Percentiles rank a stretch among this genome's conserved stretches.
phyloP scores from a whole-genome alignment of 2,113 vertebrate species.

The Sapayoa aenigma region DNA sequence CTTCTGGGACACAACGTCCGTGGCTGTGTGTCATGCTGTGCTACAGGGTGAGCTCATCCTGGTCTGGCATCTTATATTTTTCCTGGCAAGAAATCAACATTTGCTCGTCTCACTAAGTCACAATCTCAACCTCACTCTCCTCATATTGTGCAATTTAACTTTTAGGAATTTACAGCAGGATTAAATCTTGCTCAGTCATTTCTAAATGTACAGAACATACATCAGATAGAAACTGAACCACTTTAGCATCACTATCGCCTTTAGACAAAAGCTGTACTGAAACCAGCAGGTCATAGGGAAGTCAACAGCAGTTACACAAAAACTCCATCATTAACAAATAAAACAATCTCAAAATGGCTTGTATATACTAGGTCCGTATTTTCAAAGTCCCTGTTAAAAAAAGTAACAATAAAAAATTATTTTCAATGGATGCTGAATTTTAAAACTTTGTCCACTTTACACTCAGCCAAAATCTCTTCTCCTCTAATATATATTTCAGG shows the following conservation, averaged over 20 bases:
- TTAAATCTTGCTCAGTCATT: background rate
- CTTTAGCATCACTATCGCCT: background rate
- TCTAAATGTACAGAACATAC: background rate
- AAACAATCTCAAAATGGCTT: background rate
- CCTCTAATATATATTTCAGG: background rate
- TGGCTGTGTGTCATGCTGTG: background rate
- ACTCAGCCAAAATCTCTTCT: background rate
- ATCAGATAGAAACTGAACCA: background rate
- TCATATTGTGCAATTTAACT: background rate
- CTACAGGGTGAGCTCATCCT: background rate
- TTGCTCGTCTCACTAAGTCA: background rate
- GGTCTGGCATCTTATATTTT: background rate
- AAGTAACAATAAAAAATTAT: background rate
- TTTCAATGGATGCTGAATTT: background rate
- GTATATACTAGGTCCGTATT: background rate
- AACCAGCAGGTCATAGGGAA: background rate
- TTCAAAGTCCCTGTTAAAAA: background rate
- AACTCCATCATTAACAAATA: background rate
- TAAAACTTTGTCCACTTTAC: background rate
- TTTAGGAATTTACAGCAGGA: background rate
- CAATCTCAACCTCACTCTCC: background rate
- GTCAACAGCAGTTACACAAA: background rate
- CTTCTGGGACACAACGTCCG: background rate
- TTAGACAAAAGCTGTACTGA: background rate
- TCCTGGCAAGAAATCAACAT: background rate